A percentile compares a stretch with the other conserved stretches of the same genome.
Conservation (phyloP, 2,797 vertebrate species). For the Otus scops region DNA sequence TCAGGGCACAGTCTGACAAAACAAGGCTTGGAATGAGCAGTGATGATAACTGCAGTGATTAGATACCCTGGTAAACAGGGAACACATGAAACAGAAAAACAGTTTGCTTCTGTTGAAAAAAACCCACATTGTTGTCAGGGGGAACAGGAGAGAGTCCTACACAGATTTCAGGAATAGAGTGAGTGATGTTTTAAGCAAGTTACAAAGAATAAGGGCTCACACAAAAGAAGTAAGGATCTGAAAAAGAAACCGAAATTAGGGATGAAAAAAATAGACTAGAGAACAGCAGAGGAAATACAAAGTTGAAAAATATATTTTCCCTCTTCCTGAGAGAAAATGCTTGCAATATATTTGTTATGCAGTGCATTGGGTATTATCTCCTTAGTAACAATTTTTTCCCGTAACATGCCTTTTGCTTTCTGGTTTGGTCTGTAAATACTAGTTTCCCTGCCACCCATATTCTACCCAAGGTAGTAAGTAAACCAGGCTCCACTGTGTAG, state of each 20-base stretch:
- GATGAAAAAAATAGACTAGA: background rate
- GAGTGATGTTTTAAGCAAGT: background rate
- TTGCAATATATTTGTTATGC: background rate
- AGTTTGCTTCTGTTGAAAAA: background rate
- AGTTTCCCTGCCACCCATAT: background rate
- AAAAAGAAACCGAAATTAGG: background rate
- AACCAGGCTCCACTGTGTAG: background rate
- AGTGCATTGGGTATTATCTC: background rate
- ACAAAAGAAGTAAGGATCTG: background rate
- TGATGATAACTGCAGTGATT: background rate
- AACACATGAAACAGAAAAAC: background rate
- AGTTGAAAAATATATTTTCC: background rate
- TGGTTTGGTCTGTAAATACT: background rate
- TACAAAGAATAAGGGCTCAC: background rate
- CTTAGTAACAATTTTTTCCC: background rate
- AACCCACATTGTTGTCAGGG: background rate
- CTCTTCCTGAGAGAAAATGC: background rate
- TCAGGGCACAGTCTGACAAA: background rate
- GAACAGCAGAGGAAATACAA: background rate
- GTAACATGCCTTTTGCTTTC: background rate
- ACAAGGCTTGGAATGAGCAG: background rate
- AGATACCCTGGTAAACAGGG: background rate
- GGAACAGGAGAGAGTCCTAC: background rate
- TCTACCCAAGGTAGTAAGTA: background rate
- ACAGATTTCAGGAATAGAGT: background rate